A percentile compares a stretch with the other conserved stretches of the same genome.
Evolutionary conservation across 2,888 invertebrate species (phyloP).

Genomic region (Ophioninae sp.): DNA sequence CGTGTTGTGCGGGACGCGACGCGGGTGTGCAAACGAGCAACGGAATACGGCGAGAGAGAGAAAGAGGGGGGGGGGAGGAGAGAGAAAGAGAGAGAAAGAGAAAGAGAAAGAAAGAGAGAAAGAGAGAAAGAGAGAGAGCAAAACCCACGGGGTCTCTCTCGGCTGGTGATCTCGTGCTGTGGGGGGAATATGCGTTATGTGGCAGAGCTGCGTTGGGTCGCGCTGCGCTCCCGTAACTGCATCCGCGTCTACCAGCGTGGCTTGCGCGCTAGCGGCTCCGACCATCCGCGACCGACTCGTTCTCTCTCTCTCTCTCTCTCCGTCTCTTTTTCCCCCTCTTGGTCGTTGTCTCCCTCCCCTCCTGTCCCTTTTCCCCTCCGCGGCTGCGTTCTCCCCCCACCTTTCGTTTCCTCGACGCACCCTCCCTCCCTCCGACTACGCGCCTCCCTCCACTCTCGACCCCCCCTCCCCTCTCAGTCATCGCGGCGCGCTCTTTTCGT

Average conservation of each 20-base stretch:
- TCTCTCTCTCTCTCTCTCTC: constrained; percentile 58
- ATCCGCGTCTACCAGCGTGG: constrained; percentile 79
- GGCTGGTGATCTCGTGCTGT: constrained; percentile 68
- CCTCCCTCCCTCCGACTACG: constrained; percentile 27
- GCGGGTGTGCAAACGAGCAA: constrained; percentile 40
- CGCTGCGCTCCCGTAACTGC: constrained; percentile 82
- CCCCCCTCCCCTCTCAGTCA: constrained; percentile 54
- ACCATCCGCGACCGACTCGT: constrained; percentile 74
- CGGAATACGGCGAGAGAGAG: constrained; percentile 43
- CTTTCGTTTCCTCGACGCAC: constrained; percentile 39
- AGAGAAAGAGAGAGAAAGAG: constrained; percentile 40
- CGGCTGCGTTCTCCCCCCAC: background rate
- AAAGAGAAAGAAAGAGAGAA: constrained; percentile 17
- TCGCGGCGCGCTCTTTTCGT: constrained; percentile 60
- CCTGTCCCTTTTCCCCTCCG: constrained; percentile 26
- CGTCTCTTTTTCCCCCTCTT: constrained; percentile 37
- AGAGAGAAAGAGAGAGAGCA: constrained; percentile 34
- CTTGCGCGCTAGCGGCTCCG: constrained; percentile 80
- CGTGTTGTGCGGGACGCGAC: constrained; percentile 52
- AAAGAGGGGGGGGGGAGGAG: constrained; percentile 40
- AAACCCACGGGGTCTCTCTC: constrained; percentile 59
- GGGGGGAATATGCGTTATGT: constrained; percentile 72
- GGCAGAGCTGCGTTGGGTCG: constrained; percentile 79
- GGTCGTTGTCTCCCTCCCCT: background rate
- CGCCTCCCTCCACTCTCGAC: constrained; percentile 40